Evolutionary conservation across 1,140 invertebrate genomes (phyloP).

Genomic region (Daktulosphaira vitifoliae): DNA sequence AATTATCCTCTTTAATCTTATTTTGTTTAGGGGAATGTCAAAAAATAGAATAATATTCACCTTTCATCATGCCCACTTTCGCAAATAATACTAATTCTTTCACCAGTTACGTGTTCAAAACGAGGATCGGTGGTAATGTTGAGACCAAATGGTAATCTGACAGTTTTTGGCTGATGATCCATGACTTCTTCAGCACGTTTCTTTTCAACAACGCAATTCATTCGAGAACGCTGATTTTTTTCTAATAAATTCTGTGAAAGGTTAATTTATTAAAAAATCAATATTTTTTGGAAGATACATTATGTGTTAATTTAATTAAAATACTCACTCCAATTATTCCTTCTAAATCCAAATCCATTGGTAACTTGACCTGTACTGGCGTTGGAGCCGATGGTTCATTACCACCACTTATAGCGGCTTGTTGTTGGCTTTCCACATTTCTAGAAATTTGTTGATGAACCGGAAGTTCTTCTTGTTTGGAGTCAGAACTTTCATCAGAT

Average conservation of each 20-base stretch:
- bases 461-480: constrained; percentile 38
- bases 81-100: constrained; percentile 76
- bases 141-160: constrained; percentile 54
- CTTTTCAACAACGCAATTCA: constrained; percentile 81
- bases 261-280: not conserved
- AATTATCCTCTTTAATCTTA: too few relatives aligned
- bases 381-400: constrained; percentile 49
- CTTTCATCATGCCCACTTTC: constrained; percentile 52
- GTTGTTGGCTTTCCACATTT: constrained; percentile 40
- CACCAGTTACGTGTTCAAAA: constrained; percentile 64
- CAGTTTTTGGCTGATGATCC: constrained; percentile 60
- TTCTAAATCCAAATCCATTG: constrained; percentile 68
- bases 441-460: constrained; percentile 38
- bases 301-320: not conserved
- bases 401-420: constrained; percentile 41
- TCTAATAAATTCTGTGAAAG: constrained; percentile 55
- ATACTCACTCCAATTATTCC: constrained; percentile 59
- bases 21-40: too few relatives aligned
- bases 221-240: constrained; percentile 64
- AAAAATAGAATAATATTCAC: constrained; percentile 30
- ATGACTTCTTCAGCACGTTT: constrained; percentile 70
- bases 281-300: too few relatives aligned
- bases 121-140: constrained; percentile 60
- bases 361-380: constrained; percentile 62
- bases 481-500: constrained; percentile 39